Percentiles rank a stretch among this genome's conserved stretches.
Evolutionary conservation across 1,140 invertebrate species (phyloP).

Genomic region (Ditylenchus dipsaci): DNA sequence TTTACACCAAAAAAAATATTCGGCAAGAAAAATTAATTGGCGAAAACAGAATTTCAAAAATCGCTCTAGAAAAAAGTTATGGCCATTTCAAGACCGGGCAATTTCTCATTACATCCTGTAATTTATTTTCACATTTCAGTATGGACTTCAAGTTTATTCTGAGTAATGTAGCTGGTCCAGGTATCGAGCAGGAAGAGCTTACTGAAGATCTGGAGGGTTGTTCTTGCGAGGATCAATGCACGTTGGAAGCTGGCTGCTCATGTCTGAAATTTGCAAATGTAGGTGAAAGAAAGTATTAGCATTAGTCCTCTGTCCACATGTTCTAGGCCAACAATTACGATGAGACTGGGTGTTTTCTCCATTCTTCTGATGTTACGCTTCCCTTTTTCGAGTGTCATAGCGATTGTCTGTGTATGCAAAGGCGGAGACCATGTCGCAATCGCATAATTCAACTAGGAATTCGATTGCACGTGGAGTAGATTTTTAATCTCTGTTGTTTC

Average conservation of each 20-base stretch:
- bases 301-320: neutral
- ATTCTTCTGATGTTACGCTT: neutral
- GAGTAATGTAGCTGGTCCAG: constrained; percentile 24
- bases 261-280: constrained; percentile 23
- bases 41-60: too few species aligned
- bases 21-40: too few species aligned
- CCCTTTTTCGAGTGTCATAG: constrained; percentile 11
- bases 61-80: too few species aligned
- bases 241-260: constrained; percentile 10
- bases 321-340: constrained; percentile 8
- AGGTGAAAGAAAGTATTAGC: neutral
- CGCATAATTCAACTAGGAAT: constrained; percentile 20
- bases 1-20: too few species aligned
- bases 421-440: constrained; percentile 8
- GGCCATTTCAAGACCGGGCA: too few species aligned
- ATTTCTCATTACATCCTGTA: too few species aligned
- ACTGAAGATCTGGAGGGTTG: constrained; percentile 32
- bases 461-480: constrained; percentile 19
- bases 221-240: constrained; percentile 32
- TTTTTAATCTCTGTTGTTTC: neutral
- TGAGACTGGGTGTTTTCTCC: constrained; percentile 1
- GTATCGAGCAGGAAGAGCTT: constrained; percentile 16
- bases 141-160: constrained; percentile 40
- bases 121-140: too few species aligned
- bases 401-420: constrained; percentile 17